phyloP scores from a whole-genome alignment of 2,797 vertebrate genomes.

The Hirundo rustica region DNA sequence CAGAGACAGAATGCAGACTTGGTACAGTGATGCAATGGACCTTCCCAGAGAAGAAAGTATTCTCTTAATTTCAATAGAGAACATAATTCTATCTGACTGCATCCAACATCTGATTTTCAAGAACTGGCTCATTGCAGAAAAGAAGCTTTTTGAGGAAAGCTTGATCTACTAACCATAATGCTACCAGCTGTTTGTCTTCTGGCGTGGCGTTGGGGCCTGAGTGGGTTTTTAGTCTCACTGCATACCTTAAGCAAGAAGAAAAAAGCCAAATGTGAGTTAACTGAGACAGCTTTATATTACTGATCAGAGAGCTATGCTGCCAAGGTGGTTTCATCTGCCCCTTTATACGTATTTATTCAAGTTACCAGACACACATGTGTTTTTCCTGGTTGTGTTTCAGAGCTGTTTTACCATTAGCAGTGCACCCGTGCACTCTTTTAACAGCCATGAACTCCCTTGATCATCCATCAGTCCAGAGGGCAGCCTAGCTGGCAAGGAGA shows the following conservation, averaged over 20 bases:
- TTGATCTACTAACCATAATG: constrained; percentile 87
- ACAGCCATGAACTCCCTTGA: not conserved
- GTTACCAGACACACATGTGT: not conserved
- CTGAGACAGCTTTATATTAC: not conserved
- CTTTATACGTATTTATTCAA: not conserved
- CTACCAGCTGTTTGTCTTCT: constrained; percentile 96
- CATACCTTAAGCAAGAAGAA: constrained; percentile 84
- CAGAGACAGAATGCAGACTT: not conserved
- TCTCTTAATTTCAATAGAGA: not conserved
- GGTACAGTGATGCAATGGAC: not conserved
- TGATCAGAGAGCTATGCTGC: not conserved
- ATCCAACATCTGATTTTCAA: not conserved
- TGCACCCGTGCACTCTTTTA: not conserved
- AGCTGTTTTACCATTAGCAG: not conserved
- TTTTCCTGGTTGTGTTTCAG: not conserved
- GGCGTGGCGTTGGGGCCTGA: constrained; percentile 87
- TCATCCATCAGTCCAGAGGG: not conserved
- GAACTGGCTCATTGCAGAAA: not conserved
- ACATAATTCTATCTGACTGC: not conserved
- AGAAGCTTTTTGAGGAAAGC: not conserved
- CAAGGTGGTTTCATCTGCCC: not conserved
- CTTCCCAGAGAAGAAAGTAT: not conserved
- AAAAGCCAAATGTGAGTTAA: not conserved
- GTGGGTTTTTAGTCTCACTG: constrained; percentile 97
- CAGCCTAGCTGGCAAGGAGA: not conserved